Percentiles rank a stretch among this genome's conserved stretches.
These are phyloP conservation scores for Neoarius graeffei DNA, from an alignment of 2,113 vertebrate genomes.

Conservation along the genomic window DNA sequence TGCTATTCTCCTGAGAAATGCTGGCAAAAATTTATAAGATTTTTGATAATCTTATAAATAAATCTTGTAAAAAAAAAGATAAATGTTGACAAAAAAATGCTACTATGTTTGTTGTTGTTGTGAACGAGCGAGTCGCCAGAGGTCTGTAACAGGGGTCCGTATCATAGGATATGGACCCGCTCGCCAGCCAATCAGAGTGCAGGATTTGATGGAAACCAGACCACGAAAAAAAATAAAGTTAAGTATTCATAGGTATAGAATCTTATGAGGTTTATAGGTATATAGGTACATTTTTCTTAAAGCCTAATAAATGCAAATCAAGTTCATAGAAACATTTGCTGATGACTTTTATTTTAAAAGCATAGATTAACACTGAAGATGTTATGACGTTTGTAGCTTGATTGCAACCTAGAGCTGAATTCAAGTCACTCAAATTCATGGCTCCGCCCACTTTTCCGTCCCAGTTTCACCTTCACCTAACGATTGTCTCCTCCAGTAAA, in stretches of 20 bases:
- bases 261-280: neutral
- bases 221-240: neutral
- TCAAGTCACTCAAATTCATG: neutral
- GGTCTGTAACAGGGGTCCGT: no score
- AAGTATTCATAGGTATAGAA: neutral
- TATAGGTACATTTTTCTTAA: neutral
- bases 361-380: neutral
- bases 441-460: neutral
- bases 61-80: no score
- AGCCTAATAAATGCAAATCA: neutral
- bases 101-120: no score
- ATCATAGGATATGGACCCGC: no score
- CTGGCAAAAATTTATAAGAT: no score
- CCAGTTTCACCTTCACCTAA: conserved; percentile 51
- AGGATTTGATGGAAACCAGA: no score
- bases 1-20: no score
- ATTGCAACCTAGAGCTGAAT: neutral
- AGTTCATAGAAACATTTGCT: neutral
- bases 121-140: no score
- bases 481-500: conserved; percentile 57
- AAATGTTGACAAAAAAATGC: no score
- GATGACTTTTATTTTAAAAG: neutral
- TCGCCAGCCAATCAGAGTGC: no score
- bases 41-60: no score
- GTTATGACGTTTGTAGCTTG: neutral